Evolutionary conservation across 53 echinoderm and acorn worm species (phyloP), one percentile per base, ranked within the genome.

Genomic region (Holothuria leucospilota): DNA sequence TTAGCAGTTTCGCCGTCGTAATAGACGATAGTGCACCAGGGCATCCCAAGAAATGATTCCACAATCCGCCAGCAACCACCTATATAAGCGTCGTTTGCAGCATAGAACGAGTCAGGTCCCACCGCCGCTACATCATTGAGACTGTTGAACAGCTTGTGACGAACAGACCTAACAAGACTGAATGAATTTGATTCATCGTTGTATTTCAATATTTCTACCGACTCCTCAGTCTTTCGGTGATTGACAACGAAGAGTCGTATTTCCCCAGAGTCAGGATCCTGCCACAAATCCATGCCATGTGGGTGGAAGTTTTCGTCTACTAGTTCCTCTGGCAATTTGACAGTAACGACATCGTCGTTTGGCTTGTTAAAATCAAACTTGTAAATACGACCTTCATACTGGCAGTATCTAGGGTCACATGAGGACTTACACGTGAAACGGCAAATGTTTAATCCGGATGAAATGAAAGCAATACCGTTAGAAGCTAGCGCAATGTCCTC

Each of bases 21-120:
- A 59, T 83, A 90, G 2, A 90, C 90, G 38, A 94, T 86, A 27
- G 63, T 88, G 20, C 85, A 85, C 85, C 84, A 85, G 8, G 85
- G 80, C 1, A 89, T 58, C 2, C 42, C 28, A 0, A 90, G 20
- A 13, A 94, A 18, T 5, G 56, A 13, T 71, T 94, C 94, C 25
- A 90, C 16, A 4, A 71, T 15, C 26, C 85, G 62, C 71, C 21
- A 26, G 28, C 64, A 82, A 3, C 49, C 24, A 13, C 25, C 13
- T 38, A 46, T 21, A 46, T 64, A 82, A 23, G 63, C 83, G 41
- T 65, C 67, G 62, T 82, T 82, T 1, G 46, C 23, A 23, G 67
- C 83, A 24, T 82, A 82, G 23, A 82, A 82, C n/a, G 83, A 82
- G 26, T 82, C 63, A 10, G 65, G 83, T 20, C 66, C 83, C 9